These are phyloP conservation scores for Trichogramma pretiosum DNA, from an alignment of 1,140 invertebrate genomes.

Conservation along the genomic window DNA sequence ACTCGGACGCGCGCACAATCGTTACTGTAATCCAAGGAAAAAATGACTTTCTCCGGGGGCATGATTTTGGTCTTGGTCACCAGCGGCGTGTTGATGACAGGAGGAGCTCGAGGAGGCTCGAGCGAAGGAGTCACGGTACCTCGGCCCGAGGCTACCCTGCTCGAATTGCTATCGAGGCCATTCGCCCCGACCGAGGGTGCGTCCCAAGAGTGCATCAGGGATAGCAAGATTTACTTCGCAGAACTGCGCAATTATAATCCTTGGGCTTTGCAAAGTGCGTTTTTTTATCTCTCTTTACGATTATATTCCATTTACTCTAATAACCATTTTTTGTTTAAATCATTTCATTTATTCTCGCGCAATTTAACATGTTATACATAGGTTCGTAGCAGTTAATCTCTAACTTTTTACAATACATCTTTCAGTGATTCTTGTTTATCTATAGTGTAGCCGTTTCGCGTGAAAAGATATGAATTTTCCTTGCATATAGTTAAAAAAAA, in stretches of 20 bases:
- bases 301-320: not conserved
- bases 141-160: constrained; percentile 23
- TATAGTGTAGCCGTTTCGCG: too few relatives aligned
- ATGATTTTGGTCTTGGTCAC: not conserved
- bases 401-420: too few relatives aligned
- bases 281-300: constrained; percentile 14
- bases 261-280: constrained; percentile 34
- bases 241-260: constrained; percentile 24
- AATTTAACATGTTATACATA: too few relatives aligned
- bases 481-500: too few relatives aligned
- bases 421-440: too few relatives aligned
- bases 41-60: too few relatives aligned
- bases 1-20: too few relatives aligned
- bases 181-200: constrained; percentile 23
- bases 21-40: too few relatives aligned
- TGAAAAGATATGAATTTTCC: too few relatives aligned
- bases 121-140: not conserved
- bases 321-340: too few relatives aligned
- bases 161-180: constrained; percentile 21
- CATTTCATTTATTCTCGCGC: too few relatives aligned
- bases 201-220: constrained; percentile 21
- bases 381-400: too few relatives aligned
- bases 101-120: not conserved
- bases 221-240: constrained; percentile 24
- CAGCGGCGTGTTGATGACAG: not conserved